Evolutionary conservation across 2,888 invertebrate species (phyloP).

Genomic region (Galeruca laticollis): DNA sequence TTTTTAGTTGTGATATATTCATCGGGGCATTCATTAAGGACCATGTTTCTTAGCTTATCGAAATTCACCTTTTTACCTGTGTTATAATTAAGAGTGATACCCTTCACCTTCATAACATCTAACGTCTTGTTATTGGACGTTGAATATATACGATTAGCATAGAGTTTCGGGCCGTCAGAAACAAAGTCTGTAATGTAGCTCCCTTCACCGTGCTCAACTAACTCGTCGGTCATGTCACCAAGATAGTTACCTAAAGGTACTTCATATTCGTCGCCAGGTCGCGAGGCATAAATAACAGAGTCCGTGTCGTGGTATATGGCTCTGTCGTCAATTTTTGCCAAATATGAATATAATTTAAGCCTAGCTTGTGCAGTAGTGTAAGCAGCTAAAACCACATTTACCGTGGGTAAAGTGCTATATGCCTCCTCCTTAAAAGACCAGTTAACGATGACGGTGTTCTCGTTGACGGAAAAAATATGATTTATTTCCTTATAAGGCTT

Average conservation of each 20-base stretch:
- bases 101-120: conserved; percentile 27
- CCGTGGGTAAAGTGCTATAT: conserved; percentile 33
- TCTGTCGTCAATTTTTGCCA: conserved; percentile 54
- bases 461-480: conserved; percentile 26
- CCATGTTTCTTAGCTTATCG: conserved; percentile 27
- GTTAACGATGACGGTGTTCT: conserved; percentile 47
- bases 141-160: conserved; percentile 52
- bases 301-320: conserved; percentile 62
- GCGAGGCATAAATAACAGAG: conserved; percentile 54
- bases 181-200: conserved; percentile 57
- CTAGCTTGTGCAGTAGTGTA: conserved; percentile 40
- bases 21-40: conserved; percentile 8
- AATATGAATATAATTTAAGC: conserved; percentile 41
- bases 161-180: conserved; percentile 57
- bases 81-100: conserved; percentile 36
- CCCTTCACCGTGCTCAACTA: conserved; percentile 54
- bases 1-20: background rate
- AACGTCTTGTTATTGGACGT: background rate
- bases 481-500: conserved; percentile 16
- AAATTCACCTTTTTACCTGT: conserved; percentile 32
- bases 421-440: conserved; percentile 48
- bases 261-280: conserved; percentile 46
- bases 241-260: conserved; percentile 57
- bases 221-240: conserved; percentile 61
- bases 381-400: conserved; percentile 55